These are phyloP conservation scores for Saturnia japonica DNA, from an alignment of 2,888 invertebrate genomes.

Conservation along the genomic window DNA sequence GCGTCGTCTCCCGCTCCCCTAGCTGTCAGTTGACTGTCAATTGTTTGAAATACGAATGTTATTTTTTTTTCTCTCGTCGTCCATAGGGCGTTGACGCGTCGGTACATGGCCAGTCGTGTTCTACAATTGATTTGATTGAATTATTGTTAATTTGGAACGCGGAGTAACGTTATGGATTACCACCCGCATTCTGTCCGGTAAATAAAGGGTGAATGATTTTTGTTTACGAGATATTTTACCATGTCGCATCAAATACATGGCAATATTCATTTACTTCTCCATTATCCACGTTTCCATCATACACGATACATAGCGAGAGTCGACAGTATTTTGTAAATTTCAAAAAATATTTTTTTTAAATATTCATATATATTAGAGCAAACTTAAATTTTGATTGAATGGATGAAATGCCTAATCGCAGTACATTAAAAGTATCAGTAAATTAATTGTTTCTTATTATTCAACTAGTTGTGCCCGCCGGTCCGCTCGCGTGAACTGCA, in stretches of 20 bases:
- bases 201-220: conserved; percentile 47
- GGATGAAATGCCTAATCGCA: too few relatives aligned
- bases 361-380: too few relatives aligned
- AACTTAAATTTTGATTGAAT: too few relatives aligned
- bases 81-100: conserved; percentile 73
- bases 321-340: neutral
- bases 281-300: neutral
- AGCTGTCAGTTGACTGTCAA: conserved; percentile 76
- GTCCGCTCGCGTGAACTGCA: too few relatives aligned
- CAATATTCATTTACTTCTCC: neutral
- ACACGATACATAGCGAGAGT: neutral
- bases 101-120: conserved; percentile 71
- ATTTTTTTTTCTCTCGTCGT: conserved; percentile 58
- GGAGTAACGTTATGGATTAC: conserved; percentile 69
- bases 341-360: too few relatives aligned
- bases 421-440: too few relatives aligned
- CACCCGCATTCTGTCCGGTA: conserved; percentile 72
- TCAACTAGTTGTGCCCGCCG: too few relatives aligned
- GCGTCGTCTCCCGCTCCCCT: conserved; percentile 72
- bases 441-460: too few relatives aligned
- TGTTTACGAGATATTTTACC: conserved; percentile 2
- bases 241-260: neutral
- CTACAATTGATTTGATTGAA: conserved; percentile 80
- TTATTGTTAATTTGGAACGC: conserved; percentile 69
- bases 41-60: conserved; percentile 68